Evolutionary conservation across 2,113 vertebrate genomes (phyloP), one percentile per base, ranked within the genome.

Genomic region (Ornithorhynchus anatinus): DNA sequence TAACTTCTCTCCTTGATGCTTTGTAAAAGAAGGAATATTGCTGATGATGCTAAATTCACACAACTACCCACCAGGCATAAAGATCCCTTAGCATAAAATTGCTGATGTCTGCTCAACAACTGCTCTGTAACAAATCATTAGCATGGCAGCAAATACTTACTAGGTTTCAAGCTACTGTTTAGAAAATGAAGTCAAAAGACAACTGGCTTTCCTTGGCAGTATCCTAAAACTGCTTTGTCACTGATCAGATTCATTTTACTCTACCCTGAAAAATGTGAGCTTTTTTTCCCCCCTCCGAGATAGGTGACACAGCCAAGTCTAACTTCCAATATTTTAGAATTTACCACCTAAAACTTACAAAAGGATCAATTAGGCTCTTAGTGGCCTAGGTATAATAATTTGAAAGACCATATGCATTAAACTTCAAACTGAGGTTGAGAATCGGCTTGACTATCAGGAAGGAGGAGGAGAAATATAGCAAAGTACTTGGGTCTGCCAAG

Each of bases 371-470:
- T 20, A 64, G 57, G 72, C 43, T 75, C 57, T 76, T 35, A 31
- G 39, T 60, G 84, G 72, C 85, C 71, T 69, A 86, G 60, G 47
- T 45, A 69, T 38, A 78, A 87, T 79, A 80, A 88, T 72, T 68
- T 52, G 73, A 79, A 73, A 79, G 79, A 89, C 84, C 71, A 87
- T 59, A 59, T 81, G 86, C 81, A 89, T 87, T 86, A 75, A 52
- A 80, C 81, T 88, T 91, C 86, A 85, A 90, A 85, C 81, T 81
- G 86, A 77, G 86, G 88, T 92, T 39, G 59, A 93, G 90, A 92
- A 90, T 45, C n/a, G 71, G 81, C 77, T 82, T 78, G 84, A 86
- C 76, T 44, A 67, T 79, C 66, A 69, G 69, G 71, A 1, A 42
- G 77, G 82, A 8, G 81, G 79, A 86, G 88, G 19, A 79, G 48